Evolutionary conservation across 2,888 invertebrate species (phyloP).

Genomic region (Dascillus cervinus): DNA sequence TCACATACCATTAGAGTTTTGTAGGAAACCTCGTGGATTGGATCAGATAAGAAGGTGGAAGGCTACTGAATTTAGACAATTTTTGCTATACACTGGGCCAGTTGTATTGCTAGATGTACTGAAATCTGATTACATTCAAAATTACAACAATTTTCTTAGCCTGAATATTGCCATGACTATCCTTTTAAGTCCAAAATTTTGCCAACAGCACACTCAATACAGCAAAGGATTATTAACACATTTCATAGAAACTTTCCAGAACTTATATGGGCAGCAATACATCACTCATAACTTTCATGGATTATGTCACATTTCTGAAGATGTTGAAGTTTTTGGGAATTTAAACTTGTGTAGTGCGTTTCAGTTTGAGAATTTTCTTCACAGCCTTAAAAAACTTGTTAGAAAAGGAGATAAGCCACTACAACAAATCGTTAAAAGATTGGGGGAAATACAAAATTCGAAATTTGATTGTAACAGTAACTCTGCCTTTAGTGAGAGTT

Average conservation of each 20-base stretch:
- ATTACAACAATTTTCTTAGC: slow-evolving; percentile 2
- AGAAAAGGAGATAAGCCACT: slow-evolving; percentile 4
- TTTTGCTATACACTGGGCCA: too few species aligned
- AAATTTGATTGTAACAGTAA: neutral
- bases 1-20: slow-evolving; percentile 2
- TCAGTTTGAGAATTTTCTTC: slow-evolving; percentile 5
- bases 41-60: too few species aligned
- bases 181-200: too few species aligned
- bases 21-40: too few species aligned
- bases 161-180: slow-evolving; percentile 1
- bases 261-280: slow-evolving; percentile 3
- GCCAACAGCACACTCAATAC: too few species aligned
- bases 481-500: slow-evolving; percentile 1
- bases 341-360: slow-evolving; percentile 1
- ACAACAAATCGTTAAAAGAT: slow-evolving; percentile 4
- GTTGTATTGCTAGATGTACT: too few species aligned
- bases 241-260: slow-evolving; percentile 6
- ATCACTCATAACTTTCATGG: slow-evolving; percentile 4
- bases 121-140: neutral
- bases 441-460: slow-evolving; percentile 2
- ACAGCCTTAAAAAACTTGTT: slow-evolving; percentile 4
- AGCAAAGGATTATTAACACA: slow-evolving; percentile 8
- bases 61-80: too few species aligned
- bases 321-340: slow-evolving; percentile 4
- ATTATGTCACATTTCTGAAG: slow-evolving; percentile 2